Evolutionary conservation across 2,888 invertebrate genomes (phyloP), one percentile per base, ranked within the genome.

Genomic region (Amblyteles armatorius): DNA sequence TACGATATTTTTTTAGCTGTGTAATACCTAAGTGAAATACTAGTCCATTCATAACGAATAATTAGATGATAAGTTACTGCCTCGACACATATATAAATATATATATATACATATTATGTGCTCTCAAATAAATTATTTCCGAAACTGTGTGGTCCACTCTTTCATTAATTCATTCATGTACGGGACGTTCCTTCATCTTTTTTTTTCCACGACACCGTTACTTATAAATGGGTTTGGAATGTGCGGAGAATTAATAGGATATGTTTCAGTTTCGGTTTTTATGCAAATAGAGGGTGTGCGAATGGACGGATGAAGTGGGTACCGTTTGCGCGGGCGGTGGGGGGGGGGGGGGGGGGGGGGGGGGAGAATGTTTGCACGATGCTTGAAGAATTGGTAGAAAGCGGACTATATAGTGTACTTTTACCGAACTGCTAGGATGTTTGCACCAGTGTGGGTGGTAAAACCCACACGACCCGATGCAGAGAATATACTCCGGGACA

Each of bases 81-180:
- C 26, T 69, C 72, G 29, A 78, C n/a, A 22, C 74, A 85, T 85
- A 85, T 71, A 71, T 26, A 73, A 22, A 68, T 48, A 79, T 55
- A 57, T 79, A 82, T 77, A 72, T 86, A 80, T 55, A 60, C 79
- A 82, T 78, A 72, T 86, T 84, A 84, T 72, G 77, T 83, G 78
- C 80, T 81, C 22, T 55, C 40, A 65, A 88, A 88, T 88, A 88
- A 88, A 88, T 88, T 87, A 88, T 88, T 82, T 83, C 69, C 50
- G 71, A 83, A 87, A 86, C 65, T 73, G 71, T 36, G 36, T 71
- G n/a, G 29, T 76, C 55, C 68, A 71, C 19, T 22, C 63, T 73
- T 68, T 80, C 44, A 77, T 67, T 65, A 26, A 67, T 44, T 16
- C 44, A 48, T 48, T 16, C 16, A 48, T 19, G 60, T 65, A 16